Evolutionary conservation across 2,797 vertebrate genomes (phyloP), one percentile per base, ranked within the genome.

Genomic region (Phataginus tricuspis): DNA sequence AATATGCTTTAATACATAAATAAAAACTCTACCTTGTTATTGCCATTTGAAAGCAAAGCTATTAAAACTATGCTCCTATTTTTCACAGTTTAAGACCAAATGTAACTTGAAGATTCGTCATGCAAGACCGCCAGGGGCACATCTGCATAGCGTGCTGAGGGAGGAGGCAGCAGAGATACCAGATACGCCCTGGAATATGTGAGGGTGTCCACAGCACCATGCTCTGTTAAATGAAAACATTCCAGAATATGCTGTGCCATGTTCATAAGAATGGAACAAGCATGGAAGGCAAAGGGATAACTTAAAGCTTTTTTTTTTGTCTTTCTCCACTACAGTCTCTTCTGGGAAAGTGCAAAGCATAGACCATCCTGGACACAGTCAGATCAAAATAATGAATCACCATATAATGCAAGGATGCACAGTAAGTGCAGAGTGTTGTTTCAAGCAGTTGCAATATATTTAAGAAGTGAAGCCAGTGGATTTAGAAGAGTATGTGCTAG

Each of bases 91-190:
- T 31, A 85, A 91, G 27, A 94, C 25, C 82, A 78, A 82, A 63
- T 37, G 57, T 61, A 92, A 78, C 75, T 93, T 87, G 79, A 64
- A 74, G 90, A 90, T 95, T 57, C 69, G 49, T 90, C 90, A 69
- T 78, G 51, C 57, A 86, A 25, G 64, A 31, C 29, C 5, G 37
- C 34, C 51, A 57, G 92, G 1, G 0, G 51, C 77, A 94, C 93
- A 95, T 96, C 79, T 97, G 96, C 93, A 29, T 63, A 15, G 92
- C 5, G 19, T 97, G 90, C 57, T 13, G 51, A 93, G 77, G 71
- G 82, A 94, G 92, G 69, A 93, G 86, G 66, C 31, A 80, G n/a
- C 6, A 39, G 66, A 82, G 59, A 59, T 71, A 78, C 71, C 66
- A 64, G 93, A 69, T 18, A 34, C 0, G 1, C 71, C 37, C 91